phyloP scores from a whole-genome alignment of 2,113 vertebrate genomes.

The Pygoscelis adeliae region DNA sequence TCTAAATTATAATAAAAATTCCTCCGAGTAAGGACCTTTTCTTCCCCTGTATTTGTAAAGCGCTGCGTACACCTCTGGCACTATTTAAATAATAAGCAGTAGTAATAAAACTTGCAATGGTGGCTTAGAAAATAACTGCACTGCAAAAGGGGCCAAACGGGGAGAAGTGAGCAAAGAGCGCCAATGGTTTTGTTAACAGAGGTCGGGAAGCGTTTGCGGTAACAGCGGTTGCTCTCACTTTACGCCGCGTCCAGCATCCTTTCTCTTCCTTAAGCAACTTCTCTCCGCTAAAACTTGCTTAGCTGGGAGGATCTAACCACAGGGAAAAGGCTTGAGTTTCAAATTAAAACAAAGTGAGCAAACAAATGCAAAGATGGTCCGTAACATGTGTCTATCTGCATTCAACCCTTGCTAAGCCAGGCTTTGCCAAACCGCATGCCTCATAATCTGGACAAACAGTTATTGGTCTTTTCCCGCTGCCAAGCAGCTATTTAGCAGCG shows the following conservation, averaged over 20 bases:
- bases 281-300: neutral
- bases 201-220: neutral
- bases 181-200: neutral
- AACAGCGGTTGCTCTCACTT: slow-evolving; percentile 12
- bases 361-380: neutral
- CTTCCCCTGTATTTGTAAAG: neutral
- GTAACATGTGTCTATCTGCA: neutral
- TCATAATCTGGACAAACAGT: neutral
- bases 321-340: neutral
- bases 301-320: slow-evolving; percentile 8
- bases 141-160: neutral
- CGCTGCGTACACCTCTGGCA: neutral
- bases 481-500: neutral
- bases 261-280: slow-evolving; percentile 23
- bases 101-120: neutral
- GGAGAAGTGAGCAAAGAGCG: rapidly evolving
- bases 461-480: neutral
- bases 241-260: neutral
- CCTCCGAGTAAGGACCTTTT: neutral
- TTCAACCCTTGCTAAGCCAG: neutral
- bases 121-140: neutral
- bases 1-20: neutral
- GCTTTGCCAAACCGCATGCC: neutral
- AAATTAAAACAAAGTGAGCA: neutral
- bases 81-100: neutral